A percentile compares a stretch with the other conserved stretches of the same genome.
Evolutionary conservation across 2,797 vertebrate genomes (phyloP).

Genomic region (Coregonus ussuriensis): DNA sequence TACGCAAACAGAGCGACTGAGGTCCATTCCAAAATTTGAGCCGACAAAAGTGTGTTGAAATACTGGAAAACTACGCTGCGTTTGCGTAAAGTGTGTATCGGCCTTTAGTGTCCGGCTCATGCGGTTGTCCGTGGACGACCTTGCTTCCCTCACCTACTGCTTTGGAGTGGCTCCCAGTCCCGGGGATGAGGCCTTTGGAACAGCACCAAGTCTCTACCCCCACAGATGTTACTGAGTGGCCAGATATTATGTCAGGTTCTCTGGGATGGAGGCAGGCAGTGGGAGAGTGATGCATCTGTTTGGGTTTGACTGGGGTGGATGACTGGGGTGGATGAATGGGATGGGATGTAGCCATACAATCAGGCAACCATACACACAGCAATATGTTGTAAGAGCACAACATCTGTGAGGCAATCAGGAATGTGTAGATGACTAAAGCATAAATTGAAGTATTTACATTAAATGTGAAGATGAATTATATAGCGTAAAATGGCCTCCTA

Average conservation of each 20-base stretch:
- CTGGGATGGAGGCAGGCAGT: conserved; percentile 46
- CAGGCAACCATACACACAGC: not conserved
- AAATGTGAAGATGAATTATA: too few species aligned
- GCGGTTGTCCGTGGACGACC: conserved; percentile 82
- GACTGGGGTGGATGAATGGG: conserved; percentile 16
- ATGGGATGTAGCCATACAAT: conserved; percentile 19
- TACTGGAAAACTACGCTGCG: too few species aligned
- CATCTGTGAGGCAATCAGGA: too few species aligned
- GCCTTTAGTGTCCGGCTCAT: conserved; percentile 63
- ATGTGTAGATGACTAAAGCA: too few species aligned
- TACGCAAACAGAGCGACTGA: too few species aligned
- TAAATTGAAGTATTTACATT: too few species aligned
- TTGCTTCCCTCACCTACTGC: conserved; percentile 82
- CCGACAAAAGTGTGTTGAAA: too few species aligned
- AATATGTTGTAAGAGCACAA: not conserved
- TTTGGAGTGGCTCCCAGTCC: conserved; percentile 85
- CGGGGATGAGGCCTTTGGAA: conserved; percentile 80
- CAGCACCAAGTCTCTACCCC: conserved; percentile 81
- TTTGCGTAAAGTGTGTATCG: too few species aligned
- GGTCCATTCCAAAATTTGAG: too few species aligned
- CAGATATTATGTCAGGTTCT: conserved; percentile 79
- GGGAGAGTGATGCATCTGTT: conserved; percentile 68
- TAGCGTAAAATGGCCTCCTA: too few species aligned
- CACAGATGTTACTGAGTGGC: conserved; percentile 83
- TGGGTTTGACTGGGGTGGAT: conserved; percentile 23